Base-by-base conservation (phyloP, 2,113 vertebrate species). In the Tyto alba region DNA sequence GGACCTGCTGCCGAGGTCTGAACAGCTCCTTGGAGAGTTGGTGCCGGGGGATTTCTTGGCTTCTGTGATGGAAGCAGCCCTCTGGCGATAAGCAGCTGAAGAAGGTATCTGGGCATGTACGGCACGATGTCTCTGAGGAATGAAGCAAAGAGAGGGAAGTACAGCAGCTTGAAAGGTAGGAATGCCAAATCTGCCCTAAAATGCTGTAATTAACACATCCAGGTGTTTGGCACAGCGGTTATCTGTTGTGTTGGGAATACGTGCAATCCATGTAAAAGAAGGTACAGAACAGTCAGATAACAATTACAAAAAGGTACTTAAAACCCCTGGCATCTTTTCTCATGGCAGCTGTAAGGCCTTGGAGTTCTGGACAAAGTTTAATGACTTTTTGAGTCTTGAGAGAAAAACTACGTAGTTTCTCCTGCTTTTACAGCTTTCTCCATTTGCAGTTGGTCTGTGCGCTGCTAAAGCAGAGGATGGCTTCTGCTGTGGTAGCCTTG, bases 131-230 rank as follows among this genome's bases (percentile, higher is more conserved):
- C 95, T 7, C 90, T 97, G 91, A 97, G 96, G 88, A 89, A 64
- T 0, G 97, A 97, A 47, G 94, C 59, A 50, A 97, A 78, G 94
- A 78, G 69, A 19, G 59, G 92, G 43, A 97, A 78, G 73, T 69
- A 59, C 88, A 94, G 79, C 52, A n/a, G 17, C 79, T 73, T 38
- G 9, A 89, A 94, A 98, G 98, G 98, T 98, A 98, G 89, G 98
- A 92, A 96, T 74, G 64, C 27, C 27, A 62, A 72, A 45, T 34
- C 36, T 60, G 59, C 38, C 57, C 73, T 55, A 40, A 77, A 90
- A 3, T 27, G 36, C 47, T 6, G 7, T 4, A 25, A 32, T 53
- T 16, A 66, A 50, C 29, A 12, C 16, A 14, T 2, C 47, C 62
- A 88, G 75, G n/a, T 60, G 73, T 52, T 66, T 88, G 73, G 75